A percentile compares a stretch with the other conserved stretches of the same genome.
Conservation (phyloP, 1,140 invertebrate genomes). For the Drosophila navojoa region DNA sequence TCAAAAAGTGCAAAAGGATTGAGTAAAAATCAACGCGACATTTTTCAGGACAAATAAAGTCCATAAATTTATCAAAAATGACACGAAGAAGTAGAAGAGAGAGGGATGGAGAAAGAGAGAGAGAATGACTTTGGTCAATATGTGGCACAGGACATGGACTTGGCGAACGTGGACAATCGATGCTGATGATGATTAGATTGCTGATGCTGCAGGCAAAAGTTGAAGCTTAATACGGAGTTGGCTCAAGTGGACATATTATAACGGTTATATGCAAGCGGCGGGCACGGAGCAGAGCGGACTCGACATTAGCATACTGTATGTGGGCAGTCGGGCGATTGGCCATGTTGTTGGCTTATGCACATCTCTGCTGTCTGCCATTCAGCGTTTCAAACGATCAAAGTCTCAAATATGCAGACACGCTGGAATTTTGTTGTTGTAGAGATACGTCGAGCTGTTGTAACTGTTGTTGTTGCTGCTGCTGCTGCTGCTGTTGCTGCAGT, state of each 20-base stretch:
- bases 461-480: constrained; percentile 21
- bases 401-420: constrained; percentile 79
- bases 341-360: constrained; percentile 30
- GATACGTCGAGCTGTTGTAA: neutral
- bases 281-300: neutral
- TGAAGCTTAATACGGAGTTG: constrained; percentile 1
- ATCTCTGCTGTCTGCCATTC: constrained; percentile 34
- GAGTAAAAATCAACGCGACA: constrained; percentile 75
- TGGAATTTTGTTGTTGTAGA: constrained; percentile 53
- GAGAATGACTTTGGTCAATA: constrained; percentile 57
- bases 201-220: constrained; percentile 29
- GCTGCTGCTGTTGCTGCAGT: constrained; percentile 10
- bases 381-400: constrained; percentile 71
- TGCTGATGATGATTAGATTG: constrained; percentile 71
- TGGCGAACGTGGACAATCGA: constrained; percentile 3
- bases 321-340: neutral
- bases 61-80: constrained; percentile 70
- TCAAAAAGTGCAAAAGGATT: constrained; percentile 68
- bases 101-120: neutral
- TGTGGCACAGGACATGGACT: constrained; percentile 49
- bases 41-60: constrained; percentile 77
- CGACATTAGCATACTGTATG: constrained; percentile 39
- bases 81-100: neutral
- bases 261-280: constrained; percentile 1
- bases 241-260: constrained; percentile 39